These are phyloP conservation scores for Diorhabda sublineata DNA, from an alignment of 1,140 invertebrate genomes.

Conservation along the genomic window DNA sequence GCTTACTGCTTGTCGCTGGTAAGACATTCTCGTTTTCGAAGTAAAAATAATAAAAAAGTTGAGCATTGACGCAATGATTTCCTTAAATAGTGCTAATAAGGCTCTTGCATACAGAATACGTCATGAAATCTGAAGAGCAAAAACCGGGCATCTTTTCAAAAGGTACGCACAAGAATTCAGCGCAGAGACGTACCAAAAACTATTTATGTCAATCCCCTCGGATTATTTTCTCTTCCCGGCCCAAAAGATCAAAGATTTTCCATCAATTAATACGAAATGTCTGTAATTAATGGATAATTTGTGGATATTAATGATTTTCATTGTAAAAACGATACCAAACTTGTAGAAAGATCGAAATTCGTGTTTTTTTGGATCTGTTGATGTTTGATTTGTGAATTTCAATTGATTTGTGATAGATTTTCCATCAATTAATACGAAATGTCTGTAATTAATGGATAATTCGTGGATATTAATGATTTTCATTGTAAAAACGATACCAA, in stretches of 20 bases:
- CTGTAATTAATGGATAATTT: background rate
- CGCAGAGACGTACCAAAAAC: background rate
- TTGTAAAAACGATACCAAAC: background rate
- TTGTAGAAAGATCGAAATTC: background rate
- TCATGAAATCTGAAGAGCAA: constrained; percentile 41
- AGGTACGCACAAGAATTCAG: constrained; percentile 33
- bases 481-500: background rate
- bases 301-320: background rate
- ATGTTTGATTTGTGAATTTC: background rate
- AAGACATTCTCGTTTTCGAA: constrained; percentile 33
- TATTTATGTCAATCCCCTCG: background rate
- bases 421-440: too few species aligned
- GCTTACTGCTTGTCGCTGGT: constrained; percentile 28
- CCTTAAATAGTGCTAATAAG: constrained; percentile 42
- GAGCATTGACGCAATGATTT: constrained; percentile 38
- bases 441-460: background rate
- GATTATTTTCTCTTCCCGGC: background rate
- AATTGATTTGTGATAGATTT: background rate
- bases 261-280: background rate
- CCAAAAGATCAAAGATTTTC: background rate
- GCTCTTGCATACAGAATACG: constrained; percentile 38
- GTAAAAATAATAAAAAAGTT: constrained; percentile 29
- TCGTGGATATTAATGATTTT: background rate
- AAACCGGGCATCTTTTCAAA: constrained; percentile 35
- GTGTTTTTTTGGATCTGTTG: background rate